These are phyloP conservation scores for Acanthosoma haemorrhoidale DNA, from an alignment of 2,888 invertebrate species.

Conservation along the genomic window DNA sequence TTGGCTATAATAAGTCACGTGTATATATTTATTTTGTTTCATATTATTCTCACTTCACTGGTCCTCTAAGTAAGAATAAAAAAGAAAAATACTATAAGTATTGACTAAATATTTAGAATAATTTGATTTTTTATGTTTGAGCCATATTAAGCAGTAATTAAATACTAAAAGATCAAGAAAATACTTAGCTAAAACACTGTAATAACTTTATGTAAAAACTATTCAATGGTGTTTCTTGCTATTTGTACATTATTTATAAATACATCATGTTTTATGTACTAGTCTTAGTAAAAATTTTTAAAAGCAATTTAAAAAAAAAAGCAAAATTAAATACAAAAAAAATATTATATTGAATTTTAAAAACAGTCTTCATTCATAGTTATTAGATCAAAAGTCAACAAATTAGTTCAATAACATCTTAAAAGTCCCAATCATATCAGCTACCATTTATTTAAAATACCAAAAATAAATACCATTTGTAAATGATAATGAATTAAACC, in stretches of 20 bases:
- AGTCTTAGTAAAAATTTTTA: background rate
- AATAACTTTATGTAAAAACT: background rate
- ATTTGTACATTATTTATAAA: background rate
- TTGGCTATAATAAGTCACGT: no score
- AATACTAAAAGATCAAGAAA: background rate
- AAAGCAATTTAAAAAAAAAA: background rate
- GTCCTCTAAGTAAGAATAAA: background rate
- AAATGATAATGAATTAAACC: no score
- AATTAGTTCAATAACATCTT: no score
- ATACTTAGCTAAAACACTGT: background rate
- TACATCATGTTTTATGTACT: background rate
- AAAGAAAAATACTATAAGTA: background rate
- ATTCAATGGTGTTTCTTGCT: background rate
- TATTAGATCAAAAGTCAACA: no score
- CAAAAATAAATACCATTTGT: no score
- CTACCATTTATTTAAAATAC: no score
- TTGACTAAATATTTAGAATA: background rate
- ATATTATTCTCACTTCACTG: background rate
- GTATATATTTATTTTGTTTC: no score
- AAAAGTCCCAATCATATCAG: no score
- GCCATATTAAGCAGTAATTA: background rate
- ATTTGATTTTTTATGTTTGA: background rate
- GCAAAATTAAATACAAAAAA: background rate
- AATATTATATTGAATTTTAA: background rate
- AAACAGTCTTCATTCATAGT: background rate